Percentiles rank a stretch among this genome's conserved stretches.
Evolutionary conservation across 1,140 invertebrate genomes (phyloP).

Genomic region (Aphelenchoides avenae): DNA sequence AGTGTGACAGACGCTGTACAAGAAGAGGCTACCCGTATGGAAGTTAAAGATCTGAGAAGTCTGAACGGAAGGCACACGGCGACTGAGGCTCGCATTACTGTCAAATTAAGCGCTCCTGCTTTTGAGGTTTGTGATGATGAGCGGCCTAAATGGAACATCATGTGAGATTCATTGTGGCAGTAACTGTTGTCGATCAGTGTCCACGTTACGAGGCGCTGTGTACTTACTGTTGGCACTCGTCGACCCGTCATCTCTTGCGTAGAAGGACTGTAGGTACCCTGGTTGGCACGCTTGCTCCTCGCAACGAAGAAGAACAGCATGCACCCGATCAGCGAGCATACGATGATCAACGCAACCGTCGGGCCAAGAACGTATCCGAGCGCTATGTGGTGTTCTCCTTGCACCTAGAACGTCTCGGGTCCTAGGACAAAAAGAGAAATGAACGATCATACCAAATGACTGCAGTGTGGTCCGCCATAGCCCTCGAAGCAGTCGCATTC

Average conservation of each 20-base stretch:
- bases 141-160: too few relatives aligned
- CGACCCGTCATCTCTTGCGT: conserved; percentile 26
- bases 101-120: too few relatives aligned
- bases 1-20: too few relatives aligned
- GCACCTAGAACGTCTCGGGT: conserved; percentile 28
- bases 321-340: conserved; percentile 44
- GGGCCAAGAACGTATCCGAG: conserved; percentile 53
- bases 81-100: too few relatives aligned
- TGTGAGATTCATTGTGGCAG: too few relatives aligned
- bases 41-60: too few relatives aligned
- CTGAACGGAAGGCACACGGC: too few relatives aligned
- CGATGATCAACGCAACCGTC: conserved; percentile 44
- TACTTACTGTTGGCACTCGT: too few relatives aligned
- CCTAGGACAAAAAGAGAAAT: conserved; percentile 17
- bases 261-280: conserved; percentile 69
- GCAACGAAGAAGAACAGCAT: conserved; percentile 54
- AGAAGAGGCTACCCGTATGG: too few relatives aligned
- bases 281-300: conserved; percentile 36
- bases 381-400: conserved; percentile 36
- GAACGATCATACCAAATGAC: conserved; percentile 28
- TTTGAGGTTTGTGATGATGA: too few relatives aligned
- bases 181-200: too few relatives aligned
- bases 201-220: too few relatives aligned
- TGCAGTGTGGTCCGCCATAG: conserved; percentile 46
- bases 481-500: conserved; percentile 51